These are phyloP conservation scores for Tetranychus piercei DNA, from an alignment of 2,888 invertebrate genomes.

Conservation along the genomic window DNA sequence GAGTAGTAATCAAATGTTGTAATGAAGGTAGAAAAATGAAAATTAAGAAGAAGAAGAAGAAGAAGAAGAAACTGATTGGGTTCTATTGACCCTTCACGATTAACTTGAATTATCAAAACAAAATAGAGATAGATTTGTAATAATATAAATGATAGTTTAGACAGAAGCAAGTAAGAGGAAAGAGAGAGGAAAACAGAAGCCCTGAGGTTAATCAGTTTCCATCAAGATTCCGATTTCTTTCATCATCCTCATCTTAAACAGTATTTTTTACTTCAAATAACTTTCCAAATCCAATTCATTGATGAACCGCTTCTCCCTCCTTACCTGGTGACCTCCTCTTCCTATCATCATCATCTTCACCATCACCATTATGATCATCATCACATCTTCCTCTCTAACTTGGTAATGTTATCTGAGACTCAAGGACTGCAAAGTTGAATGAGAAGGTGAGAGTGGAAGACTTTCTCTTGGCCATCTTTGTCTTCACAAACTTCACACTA, in stretches of 20 bases:
- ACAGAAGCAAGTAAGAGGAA: background rate
- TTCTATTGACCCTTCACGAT: background rate
- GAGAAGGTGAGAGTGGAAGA: background rate
- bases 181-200: background rate
- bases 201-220: conserved; percentile 3
- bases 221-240: conserved; percentile 3
- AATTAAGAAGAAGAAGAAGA: too few species aligned
- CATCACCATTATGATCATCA: background rate
- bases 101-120: background rate
- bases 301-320: background rate
- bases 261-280: too few species aligned
- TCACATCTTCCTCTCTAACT: background rate
- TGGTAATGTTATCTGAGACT: background rate
- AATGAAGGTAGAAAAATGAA: too few species aligned
- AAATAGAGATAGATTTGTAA: too few species aligned
- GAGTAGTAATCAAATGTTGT: background rate
- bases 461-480: too few species aligned
- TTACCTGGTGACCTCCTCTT: background rate
- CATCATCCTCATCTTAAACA: background rate
- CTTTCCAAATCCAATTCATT: too few species aligned
- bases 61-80: background rate
- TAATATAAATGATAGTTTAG: too few species aligned
- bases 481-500: too few species aligned
- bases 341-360: background rate
- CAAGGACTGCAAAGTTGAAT: background rate